phyloP scores from a whole-genome alignment of 2,113 vertebrate species.

The Bubalus kerabau region DNA sequence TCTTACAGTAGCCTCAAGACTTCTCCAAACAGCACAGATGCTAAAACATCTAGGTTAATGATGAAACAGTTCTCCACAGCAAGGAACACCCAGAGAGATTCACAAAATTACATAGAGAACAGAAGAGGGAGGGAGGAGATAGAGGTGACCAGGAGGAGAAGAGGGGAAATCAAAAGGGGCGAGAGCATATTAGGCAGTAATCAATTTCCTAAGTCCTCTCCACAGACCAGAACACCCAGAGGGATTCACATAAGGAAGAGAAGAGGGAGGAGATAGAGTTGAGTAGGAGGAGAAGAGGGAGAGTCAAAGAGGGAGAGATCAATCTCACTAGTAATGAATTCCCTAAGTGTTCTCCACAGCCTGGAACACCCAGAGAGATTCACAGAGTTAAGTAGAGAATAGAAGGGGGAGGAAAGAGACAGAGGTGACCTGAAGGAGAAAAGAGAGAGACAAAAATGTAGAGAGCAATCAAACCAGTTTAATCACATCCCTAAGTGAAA shows the following conservation, averaged over 20 bases:
- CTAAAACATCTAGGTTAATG: not conserved
- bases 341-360: not conserved
- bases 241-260: not conserved
- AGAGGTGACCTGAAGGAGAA: not conserved
- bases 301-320: not conserved
- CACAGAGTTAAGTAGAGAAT: not conserved
- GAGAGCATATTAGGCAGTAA: not conserved
- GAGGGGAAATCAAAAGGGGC: rapidly evolving
- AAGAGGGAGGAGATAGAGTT: not conserved
- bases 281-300: too few species aligned
- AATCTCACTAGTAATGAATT: not conserved
- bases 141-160: not conserved
- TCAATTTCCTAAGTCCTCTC: not conserved
- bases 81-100: not conserved
- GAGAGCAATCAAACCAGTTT: not conserved
- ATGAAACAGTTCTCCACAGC: not conserved
- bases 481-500: not conserved
- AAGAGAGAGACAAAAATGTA: not conserved
- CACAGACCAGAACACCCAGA: not conserved
- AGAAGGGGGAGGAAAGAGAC: not conserved
- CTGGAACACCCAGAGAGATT: not conserved
- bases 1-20: not conserved
- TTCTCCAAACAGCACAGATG: not conserved
- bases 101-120: not conserved
- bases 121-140: not conserved